Base-by-base conservation (phyloP, 1,140 invertebrate species). In the Heliconius eleuchia region DNA sequence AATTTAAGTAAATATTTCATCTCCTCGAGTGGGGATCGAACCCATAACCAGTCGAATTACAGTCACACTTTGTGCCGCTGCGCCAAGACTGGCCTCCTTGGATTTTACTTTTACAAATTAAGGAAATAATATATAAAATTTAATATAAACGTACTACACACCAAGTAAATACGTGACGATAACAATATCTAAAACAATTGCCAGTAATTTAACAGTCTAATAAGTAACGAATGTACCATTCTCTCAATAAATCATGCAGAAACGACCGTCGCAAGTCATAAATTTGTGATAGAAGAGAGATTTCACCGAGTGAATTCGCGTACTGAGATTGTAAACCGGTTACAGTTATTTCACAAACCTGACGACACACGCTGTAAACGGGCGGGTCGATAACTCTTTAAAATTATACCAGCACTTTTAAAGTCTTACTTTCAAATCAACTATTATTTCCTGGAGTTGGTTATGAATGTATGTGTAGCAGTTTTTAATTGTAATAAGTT, bases 351-450 rank as follows among this genome's bases (percentile, higher is more conserved):
- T 66, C 42, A 74, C 50, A 74, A 79, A 74, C 27, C 60, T 66
- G 60, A 76, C 37, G 19, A 57, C 55, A 66, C 60, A 66, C 27
- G 27, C 27, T 66, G 23, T 66, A 30, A 66, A 30, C 60, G 60
- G 27, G 23, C 34, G 19, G 39, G 74, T 76, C 39, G n/a, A 76
- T 76, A 79, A 74, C 77, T 74, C 73, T 52, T 74, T 79, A 79
- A 78, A 66, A 71, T 39, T 42, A 55, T 74, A 57, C 50, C 50
- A 39, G 42, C 70, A 70, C 74, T 66, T 66, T 66, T 66, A 66
- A 66, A 66, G 27, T 66, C 60, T 30, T 66, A 66, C 60, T 66
- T 66, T 66, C 60, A 66, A 66, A 66, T 66, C 60, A 66, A 66
- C 60, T 66, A 66, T 66, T 66, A 66, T 30, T 66, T 66, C 60